phyloP scores from a whole-genome alignment of 2,113 vertebrate genomes.

The Mirza zaza region DNA sequence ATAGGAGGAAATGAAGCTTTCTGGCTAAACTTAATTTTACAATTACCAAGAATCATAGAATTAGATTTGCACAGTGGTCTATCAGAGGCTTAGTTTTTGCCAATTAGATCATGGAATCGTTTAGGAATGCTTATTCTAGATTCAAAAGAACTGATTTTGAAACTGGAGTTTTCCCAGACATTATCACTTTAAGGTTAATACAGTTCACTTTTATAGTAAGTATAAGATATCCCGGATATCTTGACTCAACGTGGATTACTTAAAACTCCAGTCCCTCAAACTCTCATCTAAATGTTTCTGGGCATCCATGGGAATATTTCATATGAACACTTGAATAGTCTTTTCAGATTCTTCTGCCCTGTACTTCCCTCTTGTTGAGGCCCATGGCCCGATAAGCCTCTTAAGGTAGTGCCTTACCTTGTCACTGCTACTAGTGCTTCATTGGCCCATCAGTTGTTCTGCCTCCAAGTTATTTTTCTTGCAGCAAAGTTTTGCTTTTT shows the following conservation, averaged over 20 bases:
- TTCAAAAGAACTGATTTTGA: neutral
- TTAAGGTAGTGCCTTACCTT: rapidly evolving
- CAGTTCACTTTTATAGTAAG: neutral
- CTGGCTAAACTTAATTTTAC: constrained; percentile 67
- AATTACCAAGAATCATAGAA: constrained; percentile 65
- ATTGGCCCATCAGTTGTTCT: rapidly evolving
- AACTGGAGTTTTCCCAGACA: neutral
- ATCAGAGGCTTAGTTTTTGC: constrained; percentile 50
- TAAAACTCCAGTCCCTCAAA: neutral
- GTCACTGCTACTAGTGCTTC: neutral
- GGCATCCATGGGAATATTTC: neutral
- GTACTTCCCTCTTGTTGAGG: neutral
- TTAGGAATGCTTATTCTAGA: constrained; percentile 45
- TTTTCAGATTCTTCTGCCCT: neutral
- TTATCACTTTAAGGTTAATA: neutral
- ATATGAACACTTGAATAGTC: neutral
- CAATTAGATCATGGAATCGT: constrained; percentile 28
- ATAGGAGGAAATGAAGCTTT: constrained; percentile 67
- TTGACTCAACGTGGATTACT: neutral
- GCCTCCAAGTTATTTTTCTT: neutral
- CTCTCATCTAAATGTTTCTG: neutral
- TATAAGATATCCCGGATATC: neutral
- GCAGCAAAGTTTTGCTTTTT: too few species aligned
- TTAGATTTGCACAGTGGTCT: constrained; percentile 56
- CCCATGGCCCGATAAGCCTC: neutral